A percentile compares a stretch with the other conserved stretches of the same genome.
Conservation (phyloP, 2,797 vertebrate species). For the Alauda arvensis region DNA sequence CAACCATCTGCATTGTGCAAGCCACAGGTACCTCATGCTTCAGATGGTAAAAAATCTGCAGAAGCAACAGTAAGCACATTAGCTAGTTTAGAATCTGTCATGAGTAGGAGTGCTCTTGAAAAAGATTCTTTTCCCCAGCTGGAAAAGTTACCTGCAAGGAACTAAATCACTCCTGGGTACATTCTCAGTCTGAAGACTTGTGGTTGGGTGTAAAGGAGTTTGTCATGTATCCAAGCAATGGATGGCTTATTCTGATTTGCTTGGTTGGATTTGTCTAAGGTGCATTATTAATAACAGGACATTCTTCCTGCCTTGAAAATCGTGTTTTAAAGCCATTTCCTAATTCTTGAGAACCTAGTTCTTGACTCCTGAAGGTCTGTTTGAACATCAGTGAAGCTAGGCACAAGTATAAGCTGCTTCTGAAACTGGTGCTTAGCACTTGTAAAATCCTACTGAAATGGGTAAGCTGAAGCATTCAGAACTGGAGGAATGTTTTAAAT, state of each 20-base stretch:
- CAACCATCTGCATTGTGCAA: not conserved
- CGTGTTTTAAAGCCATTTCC: not conserved
- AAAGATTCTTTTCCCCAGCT: not conserved
- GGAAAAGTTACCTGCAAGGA: not conserved
- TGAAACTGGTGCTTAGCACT: not conserved
- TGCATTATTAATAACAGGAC: not conserved
- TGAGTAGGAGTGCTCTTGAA: not conserved
- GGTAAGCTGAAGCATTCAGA: not conserved
- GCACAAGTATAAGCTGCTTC: not conserved
- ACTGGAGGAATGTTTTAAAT: not conserved
- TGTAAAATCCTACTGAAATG: not conserved
- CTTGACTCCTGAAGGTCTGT: not conserved
- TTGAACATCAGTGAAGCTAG: not conserved
- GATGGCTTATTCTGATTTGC: not conserved
- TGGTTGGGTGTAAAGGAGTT: not conserved
- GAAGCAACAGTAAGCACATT: not conserved
- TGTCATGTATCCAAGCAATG: not conserved
- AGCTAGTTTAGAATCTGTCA: not conserved
- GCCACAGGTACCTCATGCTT: not conserved
- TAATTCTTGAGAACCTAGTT: not conserved
- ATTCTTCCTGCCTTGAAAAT: not conserved
- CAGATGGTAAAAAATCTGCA: not conserved
- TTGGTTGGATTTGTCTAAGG: not conserved
- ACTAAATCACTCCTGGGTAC: fast-evolving
- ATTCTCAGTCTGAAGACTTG: not conserved